Conservation (phyloP, 2,113 vertebrate genomes). For the Brachypteracias leptosomus region DNA sequence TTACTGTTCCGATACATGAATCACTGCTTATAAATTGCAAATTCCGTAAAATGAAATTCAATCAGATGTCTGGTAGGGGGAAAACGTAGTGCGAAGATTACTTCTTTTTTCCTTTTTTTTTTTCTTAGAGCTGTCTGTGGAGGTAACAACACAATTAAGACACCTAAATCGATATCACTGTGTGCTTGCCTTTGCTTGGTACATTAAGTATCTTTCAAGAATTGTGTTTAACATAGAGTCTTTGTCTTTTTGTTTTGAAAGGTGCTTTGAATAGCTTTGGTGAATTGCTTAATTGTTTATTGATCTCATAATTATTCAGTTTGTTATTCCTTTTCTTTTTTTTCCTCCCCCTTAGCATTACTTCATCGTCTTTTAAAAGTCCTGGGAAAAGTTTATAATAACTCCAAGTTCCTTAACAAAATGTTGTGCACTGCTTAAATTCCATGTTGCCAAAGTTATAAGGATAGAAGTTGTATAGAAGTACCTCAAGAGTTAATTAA, state of each 20-base stretch:
- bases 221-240: background rate
- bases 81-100: background rate
- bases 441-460: background rate
- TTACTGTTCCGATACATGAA: background rate
- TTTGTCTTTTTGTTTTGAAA: background rate
- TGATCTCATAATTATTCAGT: background rate
- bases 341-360: background rate
- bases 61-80: rapidly evolving
- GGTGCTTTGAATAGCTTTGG: background rate
- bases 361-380: background rate
- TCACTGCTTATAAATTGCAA: background rate
- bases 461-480: background rate
- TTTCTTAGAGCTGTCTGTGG: background rate
- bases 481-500: background rate
- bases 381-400: background rate
- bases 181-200: background rate
- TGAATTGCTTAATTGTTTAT: background rate
- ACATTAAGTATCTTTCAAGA: background rate
- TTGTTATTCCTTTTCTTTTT: background rate
- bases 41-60: background rate
- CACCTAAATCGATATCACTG: background rate
- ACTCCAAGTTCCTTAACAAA: background rate
- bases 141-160: background rate
- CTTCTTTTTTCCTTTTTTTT: background rate
- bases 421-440: background rate